A percentile compares a stretch with the other conserved stretches of the same genome.
Evolutionary conservation across 2,797 vertebrate genomes (phyloP).

Genomic region (Pipistrellus pipistrellus): DNA sequence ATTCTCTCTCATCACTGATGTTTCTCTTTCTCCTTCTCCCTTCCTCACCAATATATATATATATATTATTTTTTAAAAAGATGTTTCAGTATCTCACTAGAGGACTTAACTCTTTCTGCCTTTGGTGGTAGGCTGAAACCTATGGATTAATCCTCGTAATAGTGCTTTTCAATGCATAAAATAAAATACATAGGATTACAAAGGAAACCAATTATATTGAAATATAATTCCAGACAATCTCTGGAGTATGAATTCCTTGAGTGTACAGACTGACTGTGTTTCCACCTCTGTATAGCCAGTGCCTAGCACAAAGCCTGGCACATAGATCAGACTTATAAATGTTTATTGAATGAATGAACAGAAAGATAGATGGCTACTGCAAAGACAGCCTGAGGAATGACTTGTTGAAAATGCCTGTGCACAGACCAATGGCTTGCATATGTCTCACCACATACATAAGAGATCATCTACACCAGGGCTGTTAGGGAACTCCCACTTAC

Average conservation of each 20-base stretch:
- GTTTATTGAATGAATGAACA: slow-evolving; percentile 59
- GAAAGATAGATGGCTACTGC: slow-evolving; percentile 66
- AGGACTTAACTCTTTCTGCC: slow-evolving; percentile 29
- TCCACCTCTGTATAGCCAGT: slow-evolving; percentile 56
- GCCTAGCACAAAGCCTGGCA: slow-evolving; percentile 67
- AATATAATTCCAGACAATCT: background rate
- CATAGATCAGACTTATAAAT: slow-evolving; percentile 4
- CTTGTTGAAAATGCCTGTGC: slow-evolving; percentile 59
- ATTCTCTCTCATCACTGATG: too few species aligned
- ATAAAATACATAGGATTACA: slow-evolving; percentile 53
- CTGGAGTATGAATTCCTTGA: slow-evolving; percentile 53
- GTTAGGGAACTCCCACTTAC: background rate
- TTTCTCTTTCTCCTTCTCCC: too few species aligned
- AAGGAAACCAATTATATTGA: slow-evolving; percentile 43
- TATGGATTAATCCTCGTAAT: background rate
- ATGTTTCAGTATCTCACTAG: slow-evolving; percentile 11
- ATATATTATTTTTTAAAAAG: too few species aligned
- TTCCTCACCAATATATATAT: too few species aligned
- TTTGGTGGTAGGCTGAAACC: slow-evolving; percentile 19
- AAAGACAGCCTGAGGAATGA: slow-evolving; percentile 65
- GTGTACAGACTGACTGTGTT: background rate
- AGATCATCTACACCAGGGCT: slow-evolving; percentile 45
- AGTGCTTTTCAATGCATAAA: slow-evolving; percentile 60
- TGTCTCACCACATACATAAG: background rate
- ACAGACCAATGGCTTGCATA: background rate